These are phyloP conservation scores for Drosophila triauraria DNA, from an alignment of 1,140 invertebrate genomes.

Conservation along the genomic window DNA sequence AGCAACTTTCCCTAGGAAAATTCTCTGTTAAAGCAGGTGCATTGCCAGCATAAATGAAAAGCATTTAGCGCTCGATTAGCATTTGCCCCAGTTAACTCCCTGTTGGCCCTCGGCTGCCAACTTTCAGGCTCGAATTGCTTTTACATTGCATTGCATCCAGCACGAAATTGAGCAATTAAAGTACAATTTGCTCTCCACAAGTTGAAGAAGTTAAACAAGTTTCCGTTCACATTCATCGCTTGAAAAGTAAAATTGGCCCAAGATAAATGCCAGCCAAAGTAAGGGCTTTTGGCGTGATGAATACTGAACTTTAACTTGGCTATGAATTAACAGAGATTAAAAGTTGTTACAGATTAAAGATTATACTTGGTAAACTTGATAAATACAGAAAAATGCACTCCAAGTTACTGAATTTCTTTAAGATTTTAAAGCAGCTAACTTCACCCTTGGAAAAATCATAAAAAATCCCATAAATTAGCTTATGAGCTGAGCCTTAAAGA, in stretches of 20 bases:
- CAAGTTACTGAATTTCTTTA: background rate
- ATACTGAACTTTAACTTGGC: background rate
- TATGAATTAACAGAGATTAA: background rate
- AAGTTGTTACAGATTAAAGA: background rate
- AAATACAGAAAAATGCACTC: background rate
- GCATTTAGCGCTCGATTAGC: slow-evolving; percentile 22
- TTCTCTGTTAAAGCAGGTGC: background rate
- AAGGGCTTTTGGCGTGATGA: background rate
- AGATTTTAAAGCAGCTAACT: background rate
- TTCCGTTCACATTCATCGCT: background rate
- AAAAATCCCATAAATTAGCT: background rate
- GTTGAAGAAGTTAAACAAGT: background rate
- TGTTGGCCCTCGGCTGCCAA: background rate
- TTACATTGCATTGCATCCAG: background rate
- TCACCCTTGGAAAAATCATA: background rate
- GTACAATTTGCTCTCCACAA: slow-evolving; percentile 4
- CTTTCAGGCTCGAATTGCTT: slow-evolving; percentile 9
- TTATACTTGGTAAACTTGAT: background rate
- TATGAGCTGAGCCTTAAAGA: background rate
- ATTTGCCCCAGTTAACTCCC: slow-evolving; percentile 2
- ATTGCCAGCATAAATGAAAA: background rate
- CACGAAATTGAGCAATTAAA: slow-evolving; percentile 1
- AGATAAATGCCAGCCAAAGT: slow-evolving; percentile 5
- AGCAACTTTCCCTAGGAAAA: background rate
- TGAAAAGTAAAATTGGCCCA: slow-evolving; percentile 4